phyloP scores from a whole-genome alignment of 2,113 vertebrate species.

The Podarcis muralis region DNA sequence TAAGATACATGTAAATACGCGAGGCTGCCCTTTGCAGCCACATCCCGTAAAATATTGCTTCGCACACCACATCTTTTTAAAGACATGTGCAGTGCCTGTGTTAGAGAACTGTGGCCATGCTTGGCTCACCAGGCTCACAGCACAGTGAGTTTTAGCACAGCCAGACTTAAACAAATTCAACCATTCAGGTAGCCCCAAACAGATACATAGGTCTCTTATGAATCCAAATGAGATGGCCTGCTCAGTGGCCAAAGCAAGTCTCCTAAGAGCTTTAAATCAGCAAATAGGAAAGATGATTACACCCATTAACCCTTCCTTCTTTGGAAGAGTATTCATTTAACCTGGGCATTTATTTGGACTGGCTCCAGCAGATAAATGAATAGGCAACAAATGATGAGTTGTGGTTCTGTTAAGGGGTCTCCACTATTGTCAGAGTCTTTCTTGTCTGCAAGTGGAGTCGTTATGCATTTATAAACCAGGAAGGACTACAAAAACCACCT shows the following conservation, averaged over 20 bases:
- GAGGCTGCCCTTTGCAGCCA: neutral
- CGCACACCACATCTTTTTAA: neutral
- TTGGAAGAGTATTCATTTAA: neutral
- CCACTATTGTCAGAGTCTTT: slow-evolving; percentile 39
- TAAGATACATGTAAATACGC: slow-evolving; percentile 39
- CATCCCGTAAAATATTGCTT: neutral
- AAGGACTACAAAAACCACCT: neutral
- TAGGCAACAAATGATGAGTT: slow-evolving; percentile 47
- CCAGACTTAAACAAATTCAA: neutral
- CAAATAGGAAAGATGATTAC: neutral
- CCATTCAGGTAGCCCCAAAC: neutral
- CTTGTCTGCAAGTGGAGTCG: too few species aligned
- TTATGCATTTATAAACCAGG: neutral
- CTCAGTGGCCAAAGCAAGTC: slow-evolving; percentile 66
- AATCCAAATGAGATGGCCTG: slow-evolving; percentile 60
- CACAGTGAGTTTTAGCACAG: neutral
- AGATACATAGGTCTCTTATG: slow-evolving; percentile 44
- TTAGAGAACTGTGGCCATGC: neutral
- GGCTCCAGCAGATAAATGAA: slow-evolving; percentile 53
- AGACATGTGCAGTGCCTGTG: neutral
- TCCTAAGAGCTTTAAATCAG: slow-evolving; percentile 47
- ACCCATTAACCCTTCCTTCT: neutral
- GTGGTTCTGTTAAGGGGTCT: slow-evolving; percentile 54
- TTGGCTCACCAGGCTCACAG: neutral
- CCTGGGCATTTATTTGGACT: slow-evolving; percentile 26